A percentile compares a stretch with the other conserved stretches of the same genome.
Conservation (phyloP, 2,888 invertebrate genomes). For the Ophion ellenae region DNA sequence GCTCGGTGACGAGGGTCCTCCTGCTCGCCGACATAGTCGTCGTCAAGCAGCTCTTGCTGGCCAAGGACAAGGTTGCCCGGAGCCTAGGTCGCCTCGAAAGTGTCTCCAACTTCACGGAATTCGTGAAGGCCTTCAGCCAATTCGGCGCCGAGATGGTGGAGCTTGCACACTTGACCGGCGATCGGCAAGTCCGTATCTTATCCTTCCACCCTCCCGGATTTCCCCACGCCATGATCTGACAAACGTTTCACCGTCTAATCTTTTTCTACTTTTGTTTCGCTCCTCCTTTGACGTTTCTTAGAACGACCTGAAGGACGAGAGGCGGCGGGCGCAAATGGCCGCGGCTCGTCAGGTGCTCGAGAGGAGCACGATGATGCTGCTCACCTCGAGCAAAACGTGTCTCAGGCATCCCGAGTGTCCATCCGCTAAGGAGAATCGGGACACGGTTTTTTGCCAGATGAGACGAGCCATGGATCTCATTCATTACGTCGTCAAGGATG, state of each 20-base stretch:
- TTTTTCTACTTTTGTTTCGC: neutral
- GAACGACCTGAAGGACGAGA: conserved; percentile 96
- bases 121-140: conserved; percentile 98
- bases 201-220: too few species aligned
- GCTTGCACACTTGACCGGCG: conserved; percentile 95
- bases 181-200: conserved; percentile 85
- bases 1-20: conserved; percentile 97
- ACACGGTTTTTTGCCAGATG: conserved; percentile 99
- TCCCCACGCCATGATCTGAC: too few species aligned
- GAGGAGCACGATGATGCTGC: conserved; percentile 97
- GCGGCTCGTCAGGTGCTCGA: conserved; percentile 98
- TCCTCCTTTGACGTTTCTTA: conserved; percentile 77
- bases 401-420: conserved; percentile 97
- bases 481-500: conserved; percentile 98
- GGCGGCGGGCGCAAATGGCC: conserved; percentile 97
- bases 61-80: conserved; percentile 96
- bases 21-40: conserved; percentile 98
- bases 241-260: neutral
- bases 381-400: conserved; percentile 98
- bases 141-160: conserved; percentile 99
- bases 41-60: conserved; percentile 96
- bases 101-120: conserved; percentile 97
- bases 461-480: conserved; percentile 98
- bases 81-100: conserved; percentile 93
- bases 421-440: conserved; percentile 96